Base-by-base conservation (phyloP, 2,888 invertebrate species). In the Epistrophe grossulariae region DNA sequence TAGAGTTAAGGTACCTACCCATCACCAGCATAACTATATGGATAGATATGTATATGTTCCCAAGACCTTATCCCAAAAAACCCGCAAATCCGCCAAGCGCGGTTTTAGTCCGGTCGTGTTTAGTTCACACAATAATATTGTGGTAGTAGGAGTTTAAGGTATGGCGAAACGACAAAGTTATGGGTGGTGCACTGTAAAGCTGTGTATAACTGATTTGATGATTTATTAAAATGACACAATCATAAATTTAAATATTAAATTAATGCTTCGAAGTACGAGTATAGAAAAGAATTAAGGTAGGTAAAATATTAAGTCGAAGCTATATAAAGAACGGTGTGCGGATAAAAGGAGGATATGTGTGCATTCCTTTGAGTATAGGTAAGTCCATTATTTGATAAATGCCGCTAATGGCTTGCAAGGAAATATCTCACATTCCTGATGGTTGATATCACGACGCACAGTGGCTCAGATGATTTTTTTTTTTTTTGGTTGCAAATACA, bases 191-290 rank as follows among this genome's bases (percentile, higher is more conserved):
- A n/a, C 28, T 24, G 40, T 31, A 24, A 45, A n/a, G 4, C 28
- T 59, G 73, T 59, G 73, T 62, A 77, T 73, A 78, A 78, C 68
- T 85, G 82, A 82, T 85, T 78, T 74, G 73, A 85, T 85, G 85
- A 82, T 85, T 85, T 85, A 85, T 85, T 85, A 71, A 85, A 74
- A 64, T 59, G 85, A 74, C 85, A 82, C 70, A 81, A 52, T 74
- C 81, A 62, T 85, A 79, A 79, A 85, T 85, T 85, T 82, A 59
- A 82, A 82, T 85, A 78, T 79, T 71, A 82, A 82, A 85, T 81
- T 79, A 74, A 64, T 78, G 43, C 15, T 50, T 43, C 0, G 48
- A 60, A 28, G 60, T 24, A 38, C 10, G 10, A 3, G 3, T 6
- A n/a, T n/a, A 15, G 28, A 3, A 4, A 55, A n/a, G 17, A 15